Percentiles rank a stretch among this genome's conserved stretches.
These are phyloP conservation scores for Dromaius novaehollandiae DNA, from an alignment of 2,113 vertebrate genomes.

Conservation along the genomic window DNA sequence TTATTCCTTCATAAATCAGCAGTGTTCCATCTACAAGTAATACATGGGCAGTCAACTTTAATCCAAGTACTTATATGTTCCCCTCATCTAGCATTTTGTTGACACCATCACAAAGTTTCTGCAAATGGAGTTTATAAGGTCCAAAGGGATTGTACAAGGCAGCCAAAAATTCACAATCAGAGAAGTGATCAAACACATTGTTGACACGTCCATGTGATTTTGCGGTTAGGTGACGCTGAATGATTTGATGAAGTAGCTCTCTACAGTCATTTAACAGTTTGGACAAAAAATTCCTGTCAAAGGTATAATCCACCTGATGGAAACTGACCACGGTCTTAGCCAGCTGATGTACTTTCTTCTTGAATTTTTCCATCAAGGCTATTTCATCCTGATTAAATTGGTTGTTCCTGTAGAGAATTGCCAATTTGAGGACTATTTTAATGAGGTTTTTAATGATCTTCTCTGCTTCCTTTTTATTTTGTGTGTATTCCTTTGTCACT, in stretches of 20 bases:
- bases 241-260: conserved; percentile 84
- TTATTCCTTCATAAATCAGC: conserved; percentile 78
- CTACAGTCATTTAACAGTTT: conserved; percentile 82
- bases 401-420: conserved; percentile 85
- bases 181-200: conserved; percentile 88
- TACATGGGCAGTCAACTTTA: conserved; percentile 18
- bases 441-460: conserved; percentile 88
- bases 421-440: conserved; percentile 87
- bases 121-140: conserved; percentile 81
- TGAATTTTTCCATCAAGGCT: conserved; percentile 83
- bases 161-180: conserved; percentile 87
- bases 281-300: conserved; percentile 84
- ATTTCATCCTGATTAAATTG: conserved; percentile 87
- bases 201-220: conserved; percentile 86
- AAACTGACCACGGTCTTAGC: conserved; percentile 90
- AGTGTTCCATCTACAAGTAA: conserved; percentile 60
- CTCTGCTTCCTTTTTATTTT: conserved; percentile 85
- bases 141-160: conserved; percentile 87
- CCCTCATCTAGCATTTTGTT: conserved; percentile 90
- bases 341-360: conserved; percentile 88
- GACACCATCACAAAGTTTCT: conserved; percentile 86
- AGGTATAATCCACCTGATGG: conserved; percentile 88
- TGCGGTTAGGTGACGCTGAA: conserved; percentile 85
- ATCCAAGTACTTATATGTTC: conserved; percentile 77
- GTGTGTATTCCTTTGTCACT: conserved; percentile 84